Conservation (phyloP, 2,888 invertebrate species). For the Altica lythri region DNA sequence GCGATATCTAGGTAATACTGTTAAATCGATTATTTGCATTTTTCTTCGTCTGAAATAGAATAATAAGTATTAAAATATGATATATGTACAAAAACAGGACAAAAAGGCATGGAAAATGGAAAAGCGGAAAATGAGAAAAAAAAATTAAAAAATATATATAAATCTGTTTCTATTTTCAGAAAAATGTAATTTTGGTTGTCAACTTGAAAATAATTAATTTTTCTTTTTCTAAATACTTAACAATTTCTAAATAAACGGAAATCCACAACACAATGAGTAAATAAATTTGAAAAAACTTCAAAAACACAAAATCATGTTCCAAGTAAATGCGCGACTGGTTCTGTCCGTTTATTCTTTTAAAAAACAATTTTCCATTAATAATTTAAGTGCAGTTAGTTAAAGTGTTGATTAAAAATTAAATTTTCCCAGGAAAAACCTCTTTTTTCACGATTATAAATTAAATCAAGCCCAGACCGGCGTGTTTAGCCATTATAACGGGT, state of each 20-base stretch:
- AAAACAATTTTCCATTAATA: constrained; percentile 39
- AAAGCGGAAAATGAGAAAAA: too few species aligned
- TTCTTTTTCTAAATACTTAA: too few species aligned
- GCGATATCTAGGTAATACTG: too few species aligned
- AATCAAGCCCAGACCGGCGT: constrained; percentile 44
- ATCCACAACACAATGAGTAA: constrained; percentile 16
- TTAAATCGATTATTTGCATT: too few species aligned
- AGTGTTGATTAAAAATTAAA: constrained; percentile 43
- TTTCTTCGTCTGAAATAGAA: too few species aligned
- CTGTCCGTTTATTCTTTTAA: constrained; percentile 27
- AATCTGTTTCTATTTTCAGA: too few species aligned
- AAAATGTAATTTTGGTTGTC: too few species aligned
- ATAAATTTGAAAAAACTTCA: constrained; percentile 36
- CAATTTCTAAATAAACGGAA: constrained; percentile 10
- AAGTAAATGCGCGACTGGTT: constrained; percentile 13
- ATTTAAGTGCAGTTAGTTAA: constrained; percentile 40
- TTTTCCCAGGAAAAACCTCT: constrained; percentile 32
- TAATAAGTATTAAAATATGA: too few species aligned
- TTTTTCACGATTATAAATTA: constrained; percentile 44
- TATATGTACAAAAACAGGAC: too few species aligned
- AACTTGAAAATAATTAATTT: too few species aligned
- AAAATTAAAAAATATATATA: too few species aligned
- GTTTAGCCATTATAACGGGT: constrained; percentile 44
- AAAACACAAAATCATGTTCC: constrained; percentile 34
- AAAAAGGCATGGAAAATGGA: too few species aligned